phyloP scores from a whole-genome alignment of 2,113 vertebrate genomes.

The Ifrita kowaldi region DNA sequence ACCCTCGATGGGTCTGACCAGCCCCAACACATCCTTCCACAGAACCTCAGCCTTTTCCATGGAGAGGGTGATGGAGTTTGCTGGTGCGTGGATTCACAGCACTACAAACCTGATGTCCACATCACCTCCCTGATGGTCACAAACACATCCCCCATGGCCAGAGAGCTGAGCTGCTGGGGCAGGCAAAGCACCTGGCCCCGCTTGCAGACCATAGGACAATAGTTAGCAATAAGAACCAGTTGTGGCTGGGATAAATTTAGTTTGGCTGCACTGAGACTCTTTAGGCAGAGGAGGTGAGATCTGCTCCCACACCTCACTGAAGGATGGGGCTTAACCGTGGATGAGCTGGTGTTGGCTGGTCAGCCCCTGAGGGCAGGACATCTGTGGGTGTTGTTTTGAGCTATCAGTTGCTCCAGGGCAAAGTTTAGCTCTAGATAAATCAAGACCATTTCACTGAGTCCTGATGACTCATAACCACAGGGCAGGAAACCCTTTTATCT shows the following conservation, averaged over 20 bases:
- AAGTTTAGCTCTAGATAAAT: constrained; percentile 37
- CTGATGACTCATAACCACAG: constrained; percentile 34
- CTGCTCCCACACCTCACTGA: not conserved
- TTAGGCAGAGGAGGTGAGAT: not conserved
- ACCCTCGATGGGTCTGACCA: not conserved
- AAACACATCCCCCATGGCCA: not conserved
- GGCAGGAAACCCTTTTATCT: constrained; percentile 39
- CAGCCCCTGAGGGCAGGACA: not conserved
- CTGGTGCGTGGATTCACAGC: not conserved
- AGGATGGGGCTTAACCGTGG: not conserved
- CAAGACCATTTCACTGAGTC: not conserved
- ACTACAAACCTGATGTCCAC: not conserved
- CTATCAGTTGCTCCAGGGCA: not conserved
- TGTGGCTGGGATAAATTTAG: not conserved
- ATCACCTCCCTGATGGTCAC: not conserved
- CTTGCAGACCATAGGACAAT: not conserved
- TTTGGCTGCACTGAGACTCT: not conserved
- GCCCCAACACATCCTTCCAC: not conserved
- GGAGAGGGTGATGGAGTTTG: not conserved
- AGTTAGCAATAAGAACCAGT: not conserved
- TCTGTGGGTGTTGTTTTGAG: not conserved
- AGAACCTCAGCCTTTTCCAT: not conserved
- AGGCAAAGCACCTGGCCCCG: not conserved
- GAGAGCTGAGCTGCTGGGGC: not conserved
- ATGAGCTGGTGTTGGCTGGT: not conserved